Conservation (phyloP, 1,140 invertebrate genomes). For the Pollicipes pollicipes region DNA sequence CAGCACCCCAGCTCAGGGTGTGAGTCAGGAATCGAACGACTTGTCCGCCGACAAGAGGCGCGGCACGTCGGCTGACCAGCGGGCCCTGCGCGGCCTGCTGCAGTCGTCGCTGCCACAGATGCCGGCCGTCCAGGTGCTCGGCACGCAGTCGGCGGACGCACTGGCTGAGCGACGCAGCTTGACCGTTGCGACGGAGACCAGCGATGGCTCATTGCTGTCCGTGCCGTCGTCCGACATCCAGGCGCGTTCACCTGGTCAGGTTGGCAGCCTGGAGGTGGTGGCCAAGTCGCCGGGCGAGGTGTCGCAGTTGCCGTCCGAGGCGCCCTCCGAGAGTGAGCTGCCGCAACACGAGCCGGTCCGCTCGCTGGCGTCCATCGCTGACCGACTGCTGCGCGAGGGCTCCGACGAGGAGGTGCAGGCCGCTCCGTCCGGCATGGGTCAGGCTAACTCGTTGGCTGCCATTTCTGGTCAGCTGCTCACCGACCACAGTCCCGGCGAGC, state of each 20-base stretch:
- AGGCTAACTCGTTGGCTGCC: background rate
- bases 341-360: background rate
- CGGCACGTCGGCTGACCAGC: no score
- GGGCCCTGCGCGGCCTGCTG: background rate
- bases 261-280: background rate
- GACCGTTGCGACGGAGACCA: background rate
- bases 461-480: background rate
- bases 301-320: background rate
- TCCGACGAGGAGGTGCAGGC: background rate
- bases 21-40: background rate
- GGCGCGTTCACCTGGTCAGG: background rate
- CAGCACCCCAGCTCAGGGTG: no score
- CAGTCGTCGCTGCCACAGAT: background rate
- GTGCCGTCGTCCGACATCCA: background rate
- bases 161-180: background rate
- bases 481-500: background rate
- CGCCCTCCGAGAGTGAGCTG: background rate
- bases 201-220: background rate
- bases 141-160: background rate
- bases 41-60: no score
- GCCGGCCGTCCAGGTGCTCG: background rate
- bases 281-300: background rate
- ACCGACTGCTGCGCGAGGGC: background rate
- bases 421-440: background rate
- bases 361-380: background rate